These are phyloP conservation scores for Temnothorax ravouxi DNA, from an alignment of 2,888 invertebrate species.

Conservation along the genomic window DNA sequence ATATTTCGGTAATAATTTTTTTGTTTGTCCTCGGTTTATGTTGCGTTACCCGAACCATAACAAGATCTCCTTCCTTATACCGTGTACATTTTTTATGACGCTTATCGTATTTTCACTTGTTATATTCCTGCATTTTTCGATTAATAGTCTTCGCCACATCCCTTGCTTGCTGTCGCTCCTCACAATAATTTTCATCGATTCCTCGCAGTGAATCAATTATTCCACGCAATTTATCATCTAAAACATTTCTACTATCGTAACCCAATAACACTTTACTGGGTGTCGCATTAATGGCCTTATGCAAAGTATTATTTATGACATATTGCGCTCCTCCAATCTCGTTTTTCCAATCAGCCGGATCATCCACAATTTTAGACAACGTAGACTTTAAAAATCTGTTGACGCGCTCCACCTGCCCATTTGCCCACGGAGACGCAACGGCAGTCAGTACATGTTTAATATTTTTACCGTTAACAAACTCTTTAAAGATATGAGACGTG, in stretches of 20 bases:
- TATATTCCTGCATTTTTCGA: neutral
- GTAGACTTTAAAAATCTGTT: neutral
- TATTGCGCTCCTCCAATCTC: neutral
- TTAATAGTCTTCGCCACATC: neutral
- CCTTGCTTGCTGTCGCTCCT: too few species aligned
- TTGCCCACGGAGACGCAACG: neutral
- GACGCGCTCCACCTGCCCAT: neutral
- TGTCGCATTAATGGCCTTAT: neutral
- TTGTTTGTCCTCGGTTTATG: neutral
- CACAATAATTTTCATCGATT: too few species aligned
- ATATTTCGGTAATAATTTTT: neutral
- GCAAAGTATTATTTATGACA: neutral
- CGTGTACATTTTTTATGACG: neutral
- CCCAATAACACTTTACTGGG: neutral
- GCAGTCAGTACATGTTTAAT: neutral
- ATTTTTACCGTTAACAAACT: neutral
- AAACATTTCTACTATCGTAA: neutral
- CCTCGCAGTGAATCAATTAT: neutral
- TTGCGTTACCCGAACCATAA: neutral
- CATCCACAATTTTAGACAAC: neutral
- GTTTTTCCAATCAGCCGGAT: neutral
- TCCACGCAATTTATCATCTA: neutral
- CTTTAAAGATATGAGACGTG: neutral
- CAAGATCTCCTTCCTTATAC: neutral
- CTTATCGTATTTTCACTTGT: neutral